Evolutionary conservation across 2,888 invertebrate genomes (phyloP), one percentile per base, ranked within the genome.

Genomic region (Zygaena filipendulae): DNA sequence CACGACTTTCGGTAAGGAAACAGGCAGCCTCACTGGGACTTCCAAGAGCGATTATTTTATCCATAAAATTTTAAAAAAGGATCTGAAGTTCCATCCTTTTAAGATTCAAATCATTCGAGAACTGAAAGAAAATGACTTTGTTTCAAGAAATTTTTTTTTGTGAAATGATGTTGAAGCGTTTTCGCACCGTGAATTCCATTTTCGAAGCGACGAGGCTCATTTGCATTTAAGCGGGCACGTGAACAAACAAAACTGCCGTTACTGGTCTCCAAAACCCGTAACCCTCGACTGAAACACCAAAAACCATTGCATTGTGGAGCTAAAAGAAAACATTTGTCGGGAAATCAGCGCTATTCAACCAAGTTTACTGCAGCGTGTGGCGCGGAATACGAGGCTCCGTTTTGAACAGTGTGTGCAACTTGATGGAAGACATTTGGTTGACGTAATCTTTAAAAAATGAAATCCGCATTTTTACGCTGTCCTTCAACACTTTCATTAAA

Each of bases 151-250:
- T 35, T 33, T 11, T 33, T 4, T 35, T 33, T 11, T 33, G 38
- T 26, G 28, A 38, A 12, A 35, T 20, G 10, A 33, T 38, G 27
- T 30, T 35, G 25, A 25, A 27, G 20, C 16, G 26, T n/a, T 38
- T 39, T 32, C 36, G 32, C 14, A 34, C 34, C 21, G 26, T 30
- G 13, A 36, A 43, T 27, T 27, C 33, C 8, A 35, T 40, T 18
- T 38, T 37, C 27, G 26, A 27, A 43, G 39, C 20, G 38, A 43
- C 28, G 40, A 42, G 29, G 39, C 41, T 77, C 31, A 83, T 32
- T 43, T 41, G 32, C 36, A 45, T 33, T 35, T 45, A 35, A 36
- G 35, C 14, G 34, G 33, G 2, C 11, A 14, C n/a, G 30, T 36
- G 1, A 32, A 29, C 11, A 27, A 27, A 11, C 32, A 32, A 30